Base-by-base conservation (phyloP, 2,797 vertebrate species). In the Microctenopoma stevenorrisi region DNA sequence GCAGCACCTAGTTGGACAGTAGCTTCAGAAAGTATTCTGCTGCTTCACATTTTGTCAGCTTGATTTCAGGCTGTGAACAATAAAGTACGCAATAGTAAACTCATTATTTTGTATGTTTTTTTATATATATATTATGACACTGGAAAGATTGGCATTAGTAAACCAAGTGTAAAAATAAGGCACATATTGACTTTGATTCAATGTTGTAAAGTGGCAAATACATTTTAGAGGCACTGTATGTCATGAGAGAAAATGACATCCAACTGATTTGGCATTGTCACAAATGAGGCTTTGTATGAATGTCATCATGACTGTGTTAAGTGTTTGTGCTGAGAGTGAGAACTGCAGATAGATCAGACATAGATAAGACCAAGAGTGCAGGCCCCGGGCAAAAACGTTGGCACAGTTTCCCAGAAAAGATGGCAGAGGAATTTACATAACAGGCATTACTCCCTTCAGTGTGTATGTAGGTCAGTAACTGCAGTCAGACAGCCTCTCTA, bases 381-480 rank as follows among this genome's bases (percentile, higher is more conserved):
- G 62, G 63, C 81, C 72, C 63, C 55, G 9, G 88, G 83, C 83
- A 53, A 82, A 78, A 84, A 88, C 66, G 78, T 79, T 91, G 89
- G 85, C 91, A 92, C 79, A 76, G 77, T 86, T 91, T 90, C 75
- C 61, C 74, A 83, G 81, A 86, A 91, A 89, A 88, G 85, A 91
- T 88, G 84, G 84, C 73, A 88, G 67, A 80, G 85, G 83, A 90
- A 91, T 92, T 93, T 90, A 89, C 88, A 91, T 93, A 92, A 94
- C 82, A 88, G 88, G 74, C 87, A 91, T 90, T 86, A 87, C 74
- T 83, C 86, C 79, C 74, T 63, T 79, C 76, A 74, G 65, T 88
- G 83, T 90, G 87, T 86, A 93, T 92, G 83, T 93, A 92, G 92
- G 93, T 93, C 92, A 93, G 86, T 81, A 51, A 75, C 86, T 85